Conservation (phyloP, 2,797 vertebrate species). For the Fistularia tabacaria region DNA sequence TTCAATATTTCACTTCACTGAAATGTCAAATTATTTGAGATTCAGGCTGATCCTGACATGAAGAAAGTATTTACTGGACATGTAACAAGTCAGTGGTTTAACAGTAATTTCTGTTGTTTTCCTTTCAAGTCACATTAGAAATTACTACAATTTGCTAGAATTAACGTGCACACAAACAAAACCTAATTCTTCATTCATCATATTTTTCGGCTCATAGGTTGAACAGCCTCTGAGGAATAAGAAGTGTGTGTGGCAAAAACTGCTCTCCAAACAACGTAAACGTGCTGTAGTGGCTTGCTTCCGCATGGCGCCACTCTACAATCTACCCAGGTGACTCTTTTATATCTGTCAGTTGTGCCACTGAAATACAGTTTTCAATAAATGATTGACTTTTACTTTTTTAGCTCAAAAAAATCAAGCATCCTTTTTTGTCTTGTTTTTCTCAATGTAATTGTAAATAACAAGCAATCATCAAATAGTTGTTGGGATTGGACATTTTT, state of each 20-base stretch:
- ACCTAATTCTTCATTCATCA: neutral
- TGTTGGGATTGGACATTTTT: conserved; percentile 13
- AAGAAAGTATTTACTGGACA: no score
- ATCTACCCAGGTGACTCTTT: conserved; percentile 86
- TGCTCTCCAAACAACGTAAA: conserved; percentile 96
- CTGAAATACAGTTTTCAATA: conserved; percentile 26
- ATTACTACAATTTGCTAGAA: neutral
- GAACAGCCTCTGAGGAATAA: conserved; percentile 94
- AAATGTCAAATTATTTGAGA: no score
- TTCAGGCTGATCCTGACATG: no score
- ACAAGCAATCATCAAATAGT: conserved; percentile 33
- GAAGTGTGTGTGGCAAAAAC: conserved; percentile 90
- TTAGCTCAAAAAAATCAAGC: conserved; percentile 6
- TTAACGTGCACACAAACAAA: neutral
- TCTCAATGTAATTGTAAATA: conserved; percentile 44
- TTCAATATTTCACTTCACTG: no score
- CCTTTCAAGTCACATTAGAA: no score
- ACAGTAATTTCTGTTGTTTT: no score
- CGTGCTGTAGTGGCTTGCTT: conserved; percentile 98
- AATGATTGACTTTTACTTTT: conserved; percentile 27
- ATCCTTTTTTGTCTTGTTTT: neutral
- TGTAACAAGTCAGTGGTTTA: no score
- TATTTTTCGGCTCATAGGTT: conserved; percentile 72
- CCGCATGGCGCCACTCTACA: conserved; percentile 97
- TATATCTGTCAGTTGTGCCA: neutral